Conservation (phyloP, 2,797 vertebrate species). For the Thalassophryne amazonica region DNA sequence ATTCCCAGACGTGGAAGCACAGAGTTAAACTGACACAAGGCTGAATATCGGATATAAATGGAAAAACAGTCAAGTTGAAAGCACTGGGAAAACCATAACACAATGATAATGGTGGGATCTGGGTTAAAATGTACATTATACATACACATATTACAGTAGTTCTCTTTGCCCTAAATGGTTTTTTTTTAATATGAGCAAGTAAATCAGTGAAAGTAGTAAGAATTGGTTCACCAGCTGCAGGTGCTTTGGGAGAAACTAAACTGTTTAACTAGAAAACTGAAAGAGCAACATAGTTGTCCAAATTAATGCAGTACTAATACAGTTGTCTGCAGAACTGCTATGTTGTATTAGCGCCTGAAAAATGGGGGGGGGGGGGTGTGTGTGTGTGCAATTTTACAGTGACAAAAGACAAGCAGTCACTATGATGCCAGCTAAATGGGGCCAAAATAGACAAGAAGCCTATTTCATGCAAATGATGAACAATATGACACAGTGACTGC, state of each 20-base stretch:
- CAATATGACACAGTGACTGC: too few relatives aligned
- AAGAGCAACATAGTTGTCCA: conserved; percentile 17
- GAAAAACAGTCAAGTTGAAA: conserved; percentile 6
- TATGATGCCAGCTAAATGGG: too few relatives aligned
- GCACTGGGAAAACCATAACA: conserved; percentile 18
- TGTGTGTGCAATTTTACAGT: too few relatives aligned
- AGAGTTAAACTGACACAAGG: conserved; percentile 5
- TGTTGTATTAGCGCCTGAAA: conserved; percentile 27
- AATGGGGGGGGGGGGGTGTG: conserved; percentile 38
- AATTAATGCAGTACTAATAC: conserved; percentile 20
- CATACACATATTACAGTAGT: too few relatives aligned
- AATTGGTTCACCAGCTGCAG: conserved; percentile 8
- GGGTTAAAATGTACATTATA: too few relatives aligned
- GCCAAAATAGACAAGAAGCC: too few relatives aligned
- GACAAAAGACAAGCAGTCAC: too few relatives aligned
- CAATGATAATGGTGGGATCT: conserved; percentile 4
- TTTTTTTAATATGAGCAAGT: conserved; percentile 22
- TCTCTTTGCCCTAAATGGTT: conserved; percentile 20
- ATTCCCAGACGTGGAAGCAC: conserved; percentile 33
- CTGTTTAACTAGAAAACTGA: conserved; percentile 25
- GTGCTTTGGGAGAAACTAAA: conserved; percentile 11
- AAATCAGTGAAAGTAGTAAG: conserved; percentile 21
- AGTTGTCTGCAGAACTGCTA: conserved; percentile 10
- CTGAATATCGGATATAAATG: conserved; percentile 20
- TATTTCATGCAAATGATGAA: too few relatives aligned